A percentile compares a stretch with the other conserved stretches of the same genome.
Conservation (phyloP, 2,888 invertebrate species). For the Germaria angustata region DNA sequence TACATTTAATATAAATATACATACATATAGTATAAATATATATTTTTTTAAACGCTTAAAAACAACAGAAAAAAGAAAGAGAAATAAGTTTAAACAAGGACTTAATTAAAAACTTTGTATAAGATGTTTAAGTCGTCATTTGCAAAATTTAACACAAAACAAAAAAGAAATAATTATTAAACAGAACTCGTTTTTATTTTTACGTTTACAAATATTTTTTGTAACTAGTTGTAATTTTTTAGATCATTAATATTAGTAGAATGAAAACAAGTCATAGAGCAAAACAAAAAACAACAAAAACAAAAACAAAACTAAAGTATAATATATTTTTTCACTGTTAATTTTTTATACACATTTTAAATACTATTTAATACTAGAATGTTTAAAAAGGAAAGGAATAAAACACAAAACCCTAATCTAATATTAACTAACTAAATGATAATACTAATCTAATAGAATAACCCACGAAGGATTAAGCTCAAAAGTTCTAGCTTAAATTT, state of each 20-base stretch:
- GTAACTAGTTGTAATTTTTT: conserved; percentile 61
- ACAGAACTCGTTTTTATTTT: conserved; percentile 51
- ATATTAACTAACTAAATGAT: conserved; percentile 43
- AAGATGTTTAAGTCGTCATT: conserved; percentile 41
- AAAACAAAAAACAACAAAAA: background rate
- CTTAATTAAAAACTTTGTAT: conserved; percentile 58
- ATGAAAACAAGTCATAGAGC: conserved; percentile 44
- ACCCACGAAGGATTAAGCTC: background rate
- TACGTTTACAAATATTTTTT: conserved; percentile 42
- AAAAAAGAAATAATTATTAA: conserved; percentile 20
- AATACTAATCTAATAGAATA: conserved; percentile 14
- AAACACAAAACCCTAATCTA: conserved; percentile 37
- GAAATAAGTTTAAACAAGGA: conserved; percentile 59
- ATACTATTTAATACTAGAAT: conserved; percentile 61
- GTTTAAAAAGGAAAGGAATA: background rate
- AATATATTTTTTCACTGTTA: conserved; percentile 66
- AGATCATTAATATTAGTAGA: conserved; percentile 58
- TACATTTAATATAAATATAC: conserved; percentile 57
- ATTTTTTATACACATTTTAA: conserved; percentile 68
- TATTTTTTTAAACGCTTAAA: conserved; percentile 69
- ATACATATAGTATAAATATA: no score
- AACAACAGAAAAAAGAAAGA: conserved; percentile 35
- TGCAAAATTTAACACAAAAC: conserved; percentile 4
- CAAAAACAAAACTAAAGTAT: conserved; percentile 45
- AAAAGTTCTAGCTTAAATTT: conserved; percentile 22